These are phyloP conservation scores for Danio aesculapii DNA, from an alignment of 2,797 vertebrate genomes.

Conservation along the genomic window DNA sequence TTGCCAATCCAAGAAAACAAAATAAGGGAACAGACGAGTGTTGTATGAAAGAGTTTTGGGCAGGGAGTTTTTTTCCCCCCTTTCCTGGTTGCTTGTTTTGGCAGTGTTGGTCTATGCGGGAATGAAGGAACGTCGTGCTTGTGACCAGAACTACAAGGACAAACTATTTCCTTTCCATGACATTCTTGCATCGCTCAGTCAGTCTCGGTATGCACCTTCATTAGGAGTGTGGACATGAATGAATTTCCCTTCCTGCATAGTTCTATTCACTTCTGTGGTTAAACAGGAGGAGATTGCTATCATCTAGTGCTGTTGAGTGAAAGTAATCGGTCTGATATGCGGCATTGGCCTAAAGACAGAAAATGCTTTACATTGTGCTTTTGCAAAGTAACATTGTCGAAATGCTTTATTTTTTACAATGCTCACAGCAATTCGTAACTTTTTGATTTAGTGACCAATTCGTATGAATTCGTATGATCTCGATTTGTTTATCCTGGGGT, in stretches of 20 bases:
- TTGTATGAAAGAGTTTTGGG: constrained; percentile 35
- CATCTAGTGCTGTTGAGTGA: background rate
- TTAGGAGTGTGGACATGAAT: constrained; percentile 24
- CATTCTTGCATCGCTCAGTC: constrained; percentile 18
- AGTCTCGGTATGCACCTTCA: constrained; percentile 9
- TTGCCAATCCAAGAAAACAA: constrained; percentile 46
- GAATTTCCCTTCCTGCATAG: constrained; percentile 7
- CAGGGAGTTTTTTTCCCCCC: constrained; percentile 30
- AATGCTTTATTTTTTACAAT: too few relatives aligned
- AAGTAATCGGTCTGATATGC: background rate
- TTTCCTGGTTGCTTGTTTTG: constrained; percentile 41
- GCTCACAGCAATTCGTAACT: too few relatives aligned
- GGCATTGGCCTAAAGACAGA: too few relatives aligned
- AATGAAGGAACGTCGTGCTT: background rate
- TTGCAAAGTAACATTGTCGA: too few relatives aligned
- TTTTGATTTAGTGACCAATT: too few relatives aligned
- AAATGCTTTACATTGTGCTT: too few relatives aligned
- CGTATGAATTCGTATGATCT: too few relatives aligned
- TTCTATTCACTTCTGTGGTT: background rate
- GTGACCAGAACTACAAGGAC: constrained; percentile 14
- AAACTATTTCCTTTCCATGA: constrained; percentile 14
- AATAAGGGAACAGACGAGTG: constrained; percentile 35
- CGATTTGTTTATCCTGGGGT: too few relatives aligned
- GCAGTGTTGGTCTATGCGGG: constrained; percentile 8
- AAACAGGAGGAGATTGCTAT: constrained; percentile 23